Conservation (phyloP, 1,140 invertebrate species). For the Lanistes nyassanus region DNA sequence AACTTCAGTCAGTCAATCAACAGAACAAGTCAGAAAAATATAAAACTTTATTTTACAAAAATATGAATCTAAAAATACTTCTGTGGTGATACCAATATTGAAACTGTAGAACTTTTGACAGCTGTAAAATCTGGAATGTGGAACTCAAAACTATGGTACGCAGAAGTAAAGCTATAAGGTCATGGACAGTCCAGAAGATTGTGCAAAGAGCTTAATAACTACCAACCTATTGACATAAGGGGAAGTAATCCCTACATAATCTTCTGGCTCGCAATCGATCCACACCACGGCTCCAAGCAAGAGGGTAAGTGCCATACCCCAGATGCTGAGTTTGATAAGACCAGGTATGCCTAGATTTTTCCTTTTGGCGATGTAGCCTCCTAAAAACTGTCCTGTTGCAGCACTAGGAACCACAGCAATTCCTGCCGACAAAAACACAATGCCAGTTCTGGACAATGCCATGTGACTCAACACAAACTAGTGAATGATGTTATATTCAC, state of each 20-base stretch:
- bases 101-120: too few species aligned
- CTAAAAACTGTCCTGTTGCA: constrained; percentile 56
- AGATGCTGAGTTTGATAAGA: constrained; percentile 45
- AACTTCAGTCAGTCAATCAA: too few species aligned
- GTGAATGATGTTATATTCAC: too few species aligned
- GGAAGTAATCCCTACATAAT: constrained; percentile 72
- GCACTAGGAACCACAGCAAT: constrained; percentile 69
- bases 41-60: not conserved
- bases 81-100: too few species aligned
- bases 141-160: too few species aligned
- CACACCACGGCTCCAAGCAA: constrained; percentile 43
- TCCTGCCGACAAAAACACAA: constrained; percentile 65
- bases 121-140: too few species aligned
- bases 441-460: too few species aligned
- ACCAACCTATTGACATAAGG: constrained; percentile 82
- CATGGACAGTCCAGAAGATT: not conserved
- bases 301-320: constrained; percentile 35
- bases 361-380: constrained; percentile 52
- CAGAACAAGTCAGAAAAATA: not conserved
- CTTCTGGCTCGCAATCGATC: constrained; percentile 45
- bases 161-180: too few species aligned
- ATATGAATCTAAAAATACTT: not conserved
- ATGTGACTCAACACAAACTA: too few species aligned
- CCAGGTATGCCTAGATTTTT: constrained; percentile 53
- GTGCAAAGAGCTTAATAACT: not conserved